Evolutionary conservation across 1,140 invertebrate species (phyloP).

Genomic region (Brachionus koreanus): DNA sequence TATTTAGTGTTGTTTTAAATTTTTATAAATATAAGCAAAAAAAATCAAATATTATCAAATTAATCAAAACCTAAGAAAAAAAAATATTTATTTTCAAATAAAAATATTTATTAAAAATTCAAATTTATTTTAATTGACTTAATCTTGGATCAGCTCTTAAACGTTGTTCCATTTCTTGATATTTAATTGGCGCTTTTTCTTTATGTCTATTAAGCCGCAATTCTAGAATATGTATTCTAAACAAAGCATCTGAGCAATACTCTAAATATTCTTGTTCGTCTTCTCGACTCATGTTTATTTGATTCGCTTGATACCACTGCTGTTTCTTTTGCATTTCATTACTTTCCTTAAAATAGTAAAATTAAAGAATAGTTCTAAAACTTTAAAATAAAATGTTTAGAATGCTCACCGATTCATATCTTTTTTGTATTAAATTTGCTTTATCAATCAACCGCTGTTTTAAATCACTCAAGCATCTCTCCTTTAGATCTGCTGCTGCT

Average conservation of each 20-base stretch:
- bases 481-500: slow-evolving; percentile 54
- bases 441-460: slow-evolving; percentile 58
- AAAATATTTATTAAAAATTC: no score
- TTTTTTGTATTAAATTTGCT: slow-evolving; percentile 58
- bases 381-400: not conserved
- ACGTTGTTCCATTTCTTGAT: slow-evolving; percentile 56
- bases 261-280: slow-evolving; percentile 59
- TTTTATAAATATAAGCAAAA: no score
- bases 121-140: not conserved
- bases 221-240: slow-evolving; percentile 58
- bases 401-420: slow-evolving; percentile 57
- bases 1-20: no score
- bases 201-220: slow-evolving; percentile 55
- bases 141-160: slow-evolving; percentile 54
- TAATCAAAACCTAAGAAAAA: no score
- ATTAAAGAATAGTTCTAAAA: not conserved
- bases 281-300: slow-evolving; percentile 57
- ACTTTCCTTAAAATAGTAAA: slow-evolving; percentile 52
- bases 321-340: slow-evolving; percentile 58
- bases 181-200: slow-evolving; percentile 57
- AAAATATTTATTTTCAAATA: no score
- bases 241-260: slow-evolving; percentile 59
- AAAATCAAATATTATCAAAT: no score
- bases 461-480: slow-evolving; percentile 56
- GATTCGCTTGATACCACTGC: slow-evolving; percentile 59